Evolutionary conservation across 2,888 invertebrate genomes (phyloP).

Genomic region (Brachylomia viminalis): DNA sequence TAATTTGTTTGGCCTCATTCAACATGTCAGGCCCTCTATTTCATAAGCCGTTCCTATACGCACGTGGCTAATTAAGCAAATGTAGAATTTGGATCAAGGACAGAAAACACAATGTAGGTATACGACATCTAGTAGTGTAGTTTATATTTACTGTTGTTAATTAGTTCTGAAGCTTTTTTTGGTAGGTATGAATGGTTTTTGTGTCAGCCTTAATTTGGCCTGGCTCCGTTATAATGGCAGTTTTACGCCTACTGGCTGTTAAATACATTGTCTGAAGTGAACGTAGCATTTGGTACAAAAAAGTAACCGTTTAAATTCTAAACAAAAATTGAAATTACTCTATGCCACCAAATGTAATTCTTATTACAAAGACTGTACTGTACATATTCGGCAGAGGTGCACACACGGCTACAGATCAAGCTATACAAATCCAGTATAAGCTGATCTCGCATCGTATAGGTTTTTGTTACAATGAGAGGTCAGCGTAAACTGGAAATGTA

Average conservation of each 20-base stretch:
- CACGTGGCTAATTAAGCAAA: conserved; percentile 42
- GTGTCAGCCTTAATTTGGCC: conserved; percentile 39
- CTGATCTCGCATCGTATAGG: too few relatives aligned
- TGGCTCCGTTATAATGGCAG: conserved; percentile 43
- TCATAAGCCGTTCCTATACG: conserved; percentile 32
- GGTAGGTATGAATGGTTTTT: conserved; percentile 31
- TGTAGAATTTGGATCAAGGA: conserved; percentile 67
- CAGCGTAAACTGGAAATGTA: too few relatives aligned
- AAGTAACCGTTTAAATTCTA: conserved; percentile 2
- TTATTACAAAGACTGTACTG: too few relatives aligned
- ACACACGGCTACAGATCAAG: too few relatives aligned
- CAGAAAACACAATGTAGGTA: conserved; percentile 42
- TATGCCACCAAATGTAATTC: background rate
- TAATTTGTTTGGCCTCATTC: conserved; percentile 45
- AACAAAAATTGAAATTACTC: background rate
- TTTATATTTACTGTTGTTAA: conserved; percentile 46
- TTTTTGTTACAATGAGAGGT: too few relatives aligned
- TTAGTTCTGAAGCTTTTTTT: conserved; percentile 39
- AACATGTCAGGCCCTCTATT: conserved; percentile 21
- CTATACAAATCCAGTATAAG: too few relatives aligned
- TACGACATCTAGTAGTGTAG: conserved; percentile 8
- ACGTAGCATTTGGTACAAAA: background rate
- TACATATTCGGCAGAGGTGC: too few relatives aligned
- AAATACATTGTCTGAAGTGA: conserved; percentile 2
- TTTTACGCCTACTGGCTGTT: conserved; percentile 23